Percentiles rank a stretch among this genome's conserved stretches.
Evolutionary conservation across 2,888 invertebrate species (phyloP).

Genomic region (Tipula unca): DNA sequence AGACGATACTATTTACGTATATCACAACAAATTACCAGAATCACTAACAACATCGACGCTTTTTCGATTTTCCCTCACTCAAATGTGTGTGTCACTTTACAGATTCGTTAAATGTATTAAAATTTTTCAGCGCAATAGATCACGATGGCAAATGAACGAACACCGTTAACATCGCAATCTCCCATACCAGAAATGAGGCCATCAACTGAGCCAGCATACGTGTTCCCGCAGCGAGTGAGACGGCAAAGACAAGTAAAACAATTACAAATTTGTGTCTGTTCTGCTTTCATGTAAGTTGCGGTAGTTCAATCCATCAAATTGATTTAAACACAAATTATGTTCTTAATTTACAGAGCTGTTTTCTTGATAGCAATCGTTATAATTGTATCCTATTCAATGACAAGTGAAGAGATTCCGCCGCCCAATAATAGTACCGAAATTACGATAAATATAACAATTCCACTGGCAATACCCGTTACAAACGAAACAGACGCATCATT

Average conservation of each 20-base stretch:
- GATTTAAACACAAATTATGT: neutral
- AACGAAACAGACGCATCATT: neutral
- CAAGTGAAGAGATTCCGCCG: neutral
- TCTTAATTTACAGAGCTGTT: conserved; percentile 24
- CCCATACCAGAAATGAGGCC: conserved; percentile 25
- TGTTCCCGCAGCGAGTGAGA: conserved; percentile 45
- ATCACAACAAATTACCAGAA: too few relatives aligned
- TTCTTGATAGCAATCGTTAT: conserved; percentile 27
- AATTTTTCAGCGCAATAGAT: neutral
- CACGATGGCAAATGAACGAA: conserved; percentile 45
- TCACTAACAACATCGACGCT: too few relatives aligned
- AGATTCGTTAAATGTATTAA: neutral
- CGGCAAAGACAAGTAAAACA: conserved; percentile 43
- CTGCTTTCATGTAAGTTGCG: conserved; percentile 58
- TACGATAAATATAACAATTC: neutral
- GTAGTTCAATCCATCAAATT: neutral
- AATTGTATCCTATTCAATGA: conserved; percentile 25
- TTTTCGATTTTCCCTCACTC: too few relatives aligned
- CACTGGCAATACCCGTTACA: neutral
- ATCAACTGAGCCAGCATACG: conserved; percentile 41
- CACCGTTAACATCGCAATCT: conserved; percentile 41
- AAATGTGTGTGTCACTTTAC: too few relatives aligned
- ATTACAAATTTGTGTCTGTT: conserved; percentile 64
- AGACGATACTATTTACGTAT: too few relatives aligned
- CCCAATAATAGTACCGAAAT: neutral